Evolutionary conservation across 2,888 invertebrate species (phyloP), one percentile per base, ranked within the genome.

Genomic region (Coelopa pilipes): DNA sequence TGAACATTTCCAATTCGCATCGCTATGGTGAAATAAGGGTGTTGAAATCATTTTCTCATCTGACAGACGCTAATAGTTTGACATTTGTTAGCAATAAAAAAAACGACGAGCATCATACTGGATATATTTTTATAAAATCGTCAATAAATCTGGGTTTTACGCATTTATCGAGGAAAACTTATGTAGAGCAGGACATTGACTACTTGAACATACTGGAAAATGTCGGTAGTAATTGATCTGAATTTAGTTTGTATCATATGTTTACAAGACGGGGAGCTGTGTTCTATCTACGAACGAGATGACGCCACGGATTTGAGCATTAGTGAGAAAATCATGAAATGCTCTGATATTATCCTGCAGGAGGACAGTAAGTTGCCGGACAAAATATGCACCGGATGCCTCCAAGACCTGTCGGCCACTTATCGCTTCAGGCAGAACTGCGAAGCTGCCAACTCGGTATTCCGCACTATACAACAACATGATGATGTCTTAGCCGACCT

Each of bases 341-440:
- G 87, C 72, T 85, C 85, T 4, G 81, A 82, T 15, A 70, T 86
- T 45, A 77, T 80, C 70, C 75, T 85, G 45, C 80, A 81, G 21
- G 73, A 76, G 21, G 80, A 78, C 68, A 76, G 78, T 15, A 80
- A 82, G 45, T 67, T 84, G 12, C 88, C 88, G 0, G 83, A 85
- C 57, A 85, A 85, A 75, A 88, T 88, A 59, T 88, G 88, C 68
- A 60, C 72, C 0, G 77, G 78, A 11, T 88, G 88, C 50, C 73
- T 84, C 7, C 75, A 79, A 1, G 88, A 88, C 74, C 77, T 88
- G 1, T 81, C 81, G 65, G 80, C 83, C 1, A 84, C 87, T 4
- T 87, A 83, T 77, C 82, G 83, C 34, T 88, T 88, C 75, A 83
- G 83, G 0, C 82, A 82, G 53, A 87, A 86, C 70, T 87, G 87